Base-by-base conservation (phyloP, 2,113 vertebrate genomes). In the Cettia cetti region DNA sequence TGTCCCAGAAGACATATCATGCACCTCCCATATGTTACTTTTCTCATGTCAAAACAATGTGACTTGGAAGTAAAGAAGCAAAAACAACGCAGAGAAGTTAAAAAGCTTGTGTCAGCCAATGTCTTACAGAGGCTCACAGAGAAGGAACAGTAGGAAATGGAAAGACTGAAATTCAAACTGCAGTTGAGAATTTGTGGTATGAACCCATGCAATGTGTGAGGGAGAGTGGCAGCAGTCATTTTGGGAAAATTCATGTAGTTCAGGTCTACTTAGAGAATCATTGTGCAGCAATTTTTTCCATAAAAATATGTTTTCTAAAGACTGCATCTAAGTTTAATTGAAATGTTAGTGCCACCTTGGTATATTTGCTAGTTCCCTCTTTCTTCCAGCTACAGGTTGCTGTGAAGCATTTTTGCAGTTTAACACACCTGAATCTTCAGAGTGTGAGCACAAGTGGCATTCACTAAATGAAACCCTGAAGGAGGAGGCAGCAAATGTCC, bases 21-120 rank as follows among this genome's bases (percentile, higher is more conserved):
- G 35, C 13, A 53, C 8, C 0, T 5, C 8, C 13, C 3, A 8
- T 11, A 39, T 0, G 0, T n/a, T 31, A 77, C 40, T 65, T 45
- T 66, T 88, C 30, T 74, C 27, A 45, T 35, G 37, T 76, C 20
- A 66, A 82, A 90, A 57, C 13, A 70, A 77, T 22, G 18, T 69
- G 56, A 83, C 42, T 90, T 85, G 61, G 42, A 90, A 88, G 16
- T 5, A 65, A 26, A 93, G n/a, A 69, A 53, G 37, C 5, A 40
- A 83, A 77, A 26, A 49, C 17, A 76, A 91, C 82, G 27, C 9
- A 52, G 5, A 39, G 39, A 91, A 80, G 18, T 20, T 18, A 45
- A 76, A 87, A 54, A 72, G 33, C 8, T 79, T 65, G 9, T 50
- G 13, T 37, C 15, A 53, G 28, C 11, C 27, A 31, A 6, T 65